Conservation (phyloP, 2,797 vertebrate species). For the Natrix natrix region DNA sequence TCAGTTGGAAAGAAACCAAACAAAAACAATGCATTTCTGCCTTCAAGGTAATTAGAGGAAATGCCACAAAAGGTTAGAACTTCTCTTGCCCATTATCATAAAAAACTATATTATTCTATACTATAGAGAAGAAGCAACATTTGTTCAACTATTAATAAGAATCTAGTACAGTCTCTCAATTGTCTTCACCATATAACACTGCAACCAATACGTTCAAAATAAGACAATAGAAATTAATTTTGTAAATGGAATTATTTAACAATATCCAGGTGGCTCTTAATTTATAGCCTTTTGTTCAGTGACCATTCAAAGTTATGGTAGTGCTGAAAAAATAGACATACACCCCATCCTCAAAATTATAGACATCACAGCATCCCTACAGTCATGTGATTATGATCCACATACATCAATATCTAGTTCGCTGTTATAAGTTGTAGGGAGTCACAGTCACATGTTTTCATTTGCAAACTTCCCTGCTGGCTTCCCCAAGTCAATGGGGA, state of each 20-base stretch:
- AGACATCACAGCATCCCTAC: background rate
- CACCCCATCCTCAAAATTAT: background rate
- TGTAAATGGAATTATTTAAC: background rate
- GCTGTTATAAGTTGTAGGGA: background rate
- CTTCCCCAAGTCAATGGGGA: background rate
- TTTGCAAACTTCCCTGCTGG: background rate
- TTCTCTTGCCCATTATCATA: background rate
- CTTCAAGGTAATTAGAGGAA: background rate
- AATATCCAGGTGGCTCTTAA: background rate
- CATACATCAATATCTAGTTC: background rate
- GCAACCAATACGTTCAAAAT: background rate
- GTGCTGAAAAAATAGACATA: background rate
- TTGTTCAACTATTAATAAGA: background rate
- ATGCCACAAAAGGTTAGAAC: background rate
- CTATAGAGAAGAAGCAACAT: background rate
- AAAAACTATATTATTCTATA: background rate
- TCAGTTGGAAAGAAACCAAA: background rate
- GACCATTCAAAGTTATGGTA: background rate
- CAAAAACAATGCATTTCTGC: background rate
- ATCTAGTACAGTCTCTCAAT: background rate
- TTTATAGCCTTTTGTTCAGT: background rate
- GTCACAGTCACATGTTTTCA: background rate
- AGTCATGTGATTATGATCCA: background rate
- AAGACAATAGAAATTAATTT: background rate
- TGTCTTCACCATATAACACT: background rate